A percentile compares a stretch with the other conserved stretches of the same genome.
These are phyloP conservation scores for Pardosa pseudoannulata DNA, from an alignment of 2,888 invertebrate genomes.

Conservation along the genomic window DNA sequence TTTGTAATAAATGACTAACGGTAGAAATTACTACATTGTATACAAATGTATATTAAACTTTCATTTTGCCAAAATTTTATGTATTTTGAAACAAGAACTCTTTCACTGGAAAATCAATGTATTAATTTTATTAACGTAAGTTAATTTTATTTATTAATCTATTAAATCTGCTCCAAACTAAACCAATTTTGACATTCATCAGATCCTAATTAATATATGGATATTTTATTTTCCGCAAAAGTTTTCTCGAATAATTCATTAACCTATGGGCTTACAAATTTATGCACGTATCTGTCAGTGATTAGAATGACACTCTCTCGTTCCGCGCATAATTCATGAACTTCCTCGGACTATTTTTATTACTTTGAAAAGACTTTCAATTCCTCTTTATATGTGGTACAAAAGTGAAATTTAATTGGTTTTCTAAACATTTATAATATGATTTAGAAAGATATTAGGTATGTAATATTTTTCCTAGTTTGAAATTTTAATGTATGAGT, in stretches of 20 bases:
- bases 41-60: too few species aligned
- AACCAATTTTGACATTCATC: neutral
- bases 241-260: slow-evolving; percentile 2
- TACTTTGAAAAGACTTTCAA: neutral
- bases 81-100: too few species aligned
- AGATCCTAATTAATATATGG: neutral
- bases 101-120: too few species aligned
- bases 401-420: slow-evolving; percentile 2
- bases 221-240: neutral
- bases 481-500: neutral
- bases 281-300: slow-evolving; percentile 1
- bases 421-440: neutral
- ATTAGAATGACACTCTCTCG: neutral
- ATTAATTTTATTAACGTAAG: too few species aligned
- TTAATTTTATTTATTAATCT: too few species aligned
- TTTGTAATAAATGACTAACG: too few species aligned
- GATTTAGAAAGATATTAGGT: too few species aligned
- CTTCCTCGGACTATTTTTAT: neutral
- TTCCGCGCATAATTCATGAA: slow-evolving; percentile 2
- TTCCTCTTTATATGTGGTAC: neutral
- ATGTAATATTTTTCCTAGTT: too few species aligned
- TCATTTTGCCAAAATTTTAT: too few species aligned
- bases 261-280: slow-evolving; percentile 12
- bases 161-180: too few species aligned
- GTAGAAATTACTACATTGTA: too few species aligned